Evolutionary conservation across 2,113 vertebrate species (phyloP).

Genomic region (Danionella cerebrum): DNA sequence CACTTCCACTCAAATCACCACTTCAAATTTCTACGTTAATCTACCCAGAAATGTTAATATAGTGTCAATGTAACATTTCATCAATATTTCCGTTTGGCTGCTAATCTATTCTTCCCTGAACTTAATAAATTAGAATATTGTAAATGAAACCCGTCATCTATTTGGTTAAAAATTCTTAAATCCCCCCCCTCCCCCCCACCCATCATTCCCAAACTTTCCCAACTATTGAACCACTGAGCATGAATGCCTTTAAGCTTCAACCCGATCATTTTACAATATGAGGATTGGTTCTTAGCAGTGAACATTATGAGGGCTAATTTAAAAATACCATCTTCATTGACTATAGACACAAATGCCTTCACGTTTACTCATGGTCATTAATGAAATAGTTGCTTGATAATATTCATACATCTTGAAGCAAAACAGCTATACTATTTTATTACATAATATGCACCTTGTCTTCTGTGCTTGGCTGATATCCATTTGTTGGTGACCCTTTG

Average conservation of each 20-base stretch:
- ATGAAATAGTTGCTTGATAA: background rate
- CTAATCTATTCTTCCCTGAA: background rate
- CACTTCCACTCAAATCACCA: constrained; percentile 48
- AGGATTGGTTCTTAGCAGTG: too few species aligned
- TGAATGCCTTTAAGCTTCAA: too few species aligned
- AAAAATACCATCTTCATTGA: background rate
- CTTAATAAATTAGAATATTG: background rate
- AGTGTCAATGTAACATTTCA: too few species aligned
- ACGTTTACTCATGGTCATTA: background rate
- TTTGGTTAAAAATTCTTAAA: too few species aligned
- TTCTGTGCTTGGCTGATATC: background rate
- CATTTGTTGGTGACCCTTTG: constrained; percentile 16
- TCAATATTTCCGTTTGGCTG: background rate
- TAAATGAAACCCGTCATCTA: background rate
- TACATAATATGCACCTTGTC: background rate
- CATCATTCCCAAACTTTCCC: too few species aligned
- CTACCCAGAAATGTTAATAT: too few species aligned
- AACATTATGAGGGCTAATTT: too few species aligned
- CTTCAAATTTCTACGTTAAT: too few species aligned
- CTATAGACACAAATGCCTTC: background rate
- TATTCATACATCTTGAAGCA: background rate
- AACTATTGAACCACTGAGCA: too few species aligned
- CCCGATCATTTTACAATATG: too few species aligned
- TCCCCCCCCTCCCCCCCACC: too few species aligned
- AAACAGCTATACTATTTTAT: background rate